phyloP scores from a whole-genome alignment of 2,888 invertebrate species.

The Camponotus fellah region DNA sequence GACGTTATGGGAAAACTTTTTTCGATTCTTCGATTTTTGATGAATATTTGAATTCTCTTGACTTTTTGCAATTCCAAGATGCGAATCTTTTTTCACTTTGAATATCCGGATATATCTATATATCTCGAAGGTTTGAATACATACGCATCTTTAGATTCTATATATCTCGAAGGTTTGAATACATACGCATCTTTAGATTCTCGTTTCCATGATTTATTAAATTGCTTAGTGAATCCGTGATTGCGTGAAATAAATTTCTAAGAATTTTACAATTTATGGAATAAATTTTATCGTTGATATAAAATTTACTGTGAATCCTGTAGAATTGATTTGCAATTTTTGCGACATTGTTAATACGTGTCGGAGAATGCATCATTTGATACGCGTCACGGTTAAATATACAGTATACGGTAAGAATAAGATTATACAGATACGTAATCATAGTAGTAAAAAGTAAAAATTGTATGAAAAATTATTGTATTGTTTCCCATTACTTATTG shows the following conservation, averaged over 20 bases:
- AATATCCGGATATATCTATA: not conserved
- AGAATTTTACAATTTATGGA: not conserved
- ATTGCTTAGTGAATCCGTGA: not conserved
- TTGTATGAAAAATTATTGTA: constrained; percentile 85
- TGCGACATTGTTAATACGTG: constrained; percentile 35
- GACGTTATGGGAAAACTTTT: not conserved
- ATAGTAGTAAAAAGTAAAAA: constrained; percentile 85
- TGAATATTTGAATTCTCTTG: not conserved
- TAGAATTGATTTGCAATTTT: not conserved
- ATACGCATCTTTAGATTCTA: no score
- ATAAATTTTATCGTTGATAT: not conserved
- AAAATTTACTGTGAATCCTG: constrained; percentile 30
- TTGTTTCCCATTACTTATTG: constrained; percentile 83
- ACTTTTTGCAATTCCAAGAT: not conserved
- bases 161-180: not conserved
- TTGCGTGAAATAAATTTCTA: not conserved
- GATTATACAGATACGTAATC: constrained; percentile 81
- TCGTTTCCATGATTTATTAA: not conserved
- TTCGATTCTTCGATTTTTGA: not conserved
- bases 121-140: not conserved
- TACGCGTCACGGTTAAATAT: constrained; percentile 57
- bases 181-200: not conserved
- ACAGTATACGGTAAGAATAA: constrained; percentile 77
- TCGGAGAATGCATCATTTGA: constrained; percentile 11
- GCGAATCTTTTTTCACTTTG: not conserved